Base-by-base conservation (phyloP, 2,888 invertebrate species). In the Sabatieria punctata region DNA sequence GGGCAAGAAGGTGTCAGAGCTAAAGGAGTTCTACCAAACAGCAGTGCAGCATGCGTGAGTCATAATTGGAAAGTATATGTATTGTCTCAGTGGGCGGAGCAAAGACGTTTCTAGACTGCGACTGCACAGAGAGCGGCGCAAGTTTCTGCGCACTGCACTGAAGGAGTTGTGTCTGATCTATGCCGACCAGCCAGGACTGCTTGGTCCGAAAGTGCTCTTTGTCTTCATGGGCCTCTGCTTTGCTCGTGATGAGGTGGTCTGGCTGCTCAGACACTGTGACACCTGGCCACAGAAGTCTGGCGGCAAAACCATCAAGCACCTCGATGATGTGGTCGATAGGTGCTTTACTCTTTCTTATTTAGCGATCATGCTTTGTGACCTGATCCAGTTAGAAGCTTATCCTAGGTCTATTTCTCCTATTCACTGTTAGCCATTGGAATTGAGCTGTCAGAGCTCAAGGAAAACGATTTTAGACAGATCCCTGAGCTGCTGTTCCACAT, bases 401-500 rank as follows among this genome's bases (percentile, higher is more conserved):
- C n/a, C n/a, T n/a, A n/a, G n/a, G n/a, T n/a, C n/a, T n/a, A n/a
- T n/a, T n/a, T n/a, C n/a, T n/a, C n/a, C n/a, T n/a, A n/a, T n/a
- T n/a, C n/a, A n/a, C n/a, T n/a, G n/a, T n/a, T n/a, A n/a, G n/a
- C n/a, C n/a, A n/a, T n/a, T n/a, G n/a, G n/a, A n/a, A n/a, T n/a
- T n/a, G n/a, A n/a, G n/a, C n/a, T n/a, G n/a, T n/a, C n/a, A n/a
- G n/a, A n/a, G n/a, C n/a, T n/a, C n/a, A n/a, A n/a, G 48, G n/a
- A 33, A 33, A 48, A 41, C 41, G 43, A 44, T 58, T 58, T 26
- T 57, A 66, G 93, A 46, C 93, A 93, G 65, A 72, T 99, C 38
- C 95, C 97, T 1, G 97, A 99, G 68, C 71, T 99, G 39, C 71
- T 99, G 8, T 97, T 95, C 64, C 91, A 95, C 63, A 93, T 97